These are phyloP conservation scores for Arnoldichthys spilopterus DNA, from an alignment of 2,797 vertebrate genomes.

Conservation along the genomic window DNA sequence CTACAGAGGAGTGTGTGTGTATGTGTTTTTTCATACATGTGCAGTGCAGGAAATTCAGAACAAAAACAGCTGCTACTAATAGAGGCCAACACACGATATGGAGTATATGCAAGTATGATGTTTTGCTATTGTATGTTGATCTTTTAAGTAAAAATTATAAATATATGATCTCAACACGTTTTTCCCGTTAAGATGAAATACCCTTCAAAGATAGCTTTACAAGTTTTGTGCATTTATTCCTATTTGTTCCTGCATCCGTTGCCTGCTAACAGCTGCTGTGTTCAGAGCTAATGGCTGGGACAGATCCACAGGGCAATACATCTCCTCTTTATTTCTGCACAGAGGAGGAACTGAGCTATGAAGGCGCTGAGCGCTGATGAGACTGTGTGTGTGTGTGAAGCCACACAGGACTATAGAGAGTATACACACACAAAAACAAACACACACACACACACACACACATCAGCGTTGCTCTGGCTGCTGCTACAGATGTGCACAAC, in stretches of 20 bases:
- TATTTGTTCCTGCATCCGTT: conserved; percentile 74
- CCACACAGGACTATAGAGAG: conserved; percentile 2
- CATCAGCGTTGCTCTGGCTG: neutral
- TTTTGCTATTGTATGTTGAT: too few relatives aligned
- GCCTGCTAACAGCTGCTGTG: conserved; percentile 50
- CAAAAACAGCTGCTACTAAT: too few relatives aligned
- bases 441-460: neutral
- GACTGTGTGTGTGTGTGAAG: conserved; percentile 8
- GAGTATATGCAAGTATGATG: too few relatives aligned
- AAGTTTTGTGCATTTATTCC: neutral
- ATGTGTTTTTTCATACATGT: conserved; percentile 63
- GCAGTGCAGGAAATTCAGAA: too few relatives aligned
- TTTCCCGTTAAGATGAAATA: too few relatives aligned
- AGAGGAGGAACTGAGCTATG: conserved; percentile 24
- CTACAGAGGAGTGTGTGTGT: conserved; percentile 58
- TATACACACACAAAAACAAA: conserved; percentile 4
- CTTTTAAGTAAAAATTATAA: too few relatives aligned
- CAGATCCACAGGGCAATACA: conserved; percentile 41
- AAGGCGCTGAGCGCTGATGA: conserved; percentile 5
- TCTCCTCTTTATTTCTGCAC: conserved; percentile 33
- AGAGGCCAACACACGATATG: too few relatives aligned
- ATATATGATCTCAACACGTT: too few relatives aligned
- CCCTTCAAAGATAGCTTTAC: neutral
- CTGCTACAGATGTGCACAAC: neutral
- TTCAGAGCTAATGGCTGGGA: conserved; percentile 45